Percentiles rank a stretch among this genome's conserved stretches.
These are phyloP conservation scores for Nemotelus nigrinus DNA, from an alignment of 2,888 invertebrate species.

Conservation along the genomic window DNA sequence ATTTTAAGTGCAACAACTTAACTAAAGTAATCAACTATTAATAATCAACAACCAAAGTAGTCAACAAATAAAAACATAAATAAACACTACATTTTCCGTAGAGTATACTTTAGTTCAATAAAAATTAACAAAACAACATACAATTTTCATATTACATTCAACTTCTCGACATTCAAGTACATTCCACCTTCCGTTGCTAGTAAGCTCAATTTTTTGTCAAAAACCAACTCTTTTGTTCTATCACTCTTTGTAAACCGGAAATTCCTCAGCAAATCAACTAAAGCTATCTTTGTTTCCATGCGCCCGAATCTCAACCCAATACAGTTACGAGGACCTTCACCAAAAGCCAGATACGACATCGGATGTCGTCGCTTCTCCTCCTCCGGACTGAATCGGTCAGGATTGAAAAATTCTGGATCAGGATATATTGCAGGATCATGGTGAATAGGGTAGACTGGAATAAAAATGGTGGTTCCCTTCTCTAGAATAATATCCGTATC, in stretches of 20 bases:
- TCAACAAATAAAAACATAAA: too few species aligned
- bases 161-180: slow-evolving; percentile 15
- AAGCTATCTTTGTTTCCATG: slow-evolving; percentile 12
- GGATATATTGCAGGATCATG: slow-evolving; percentile 68
- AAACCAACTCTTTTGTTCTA: neutral
- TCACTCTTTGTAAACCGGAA: neutral
- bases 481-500: slow-evolving; percentile 64
- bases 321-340: slow-evolving; percentile 44
- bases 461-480: slow-evolving; percentile 64
- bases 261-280: slow-evolving; percentile 29
- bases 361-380: slow-evolving; percentile 64
- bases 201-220: neutral
- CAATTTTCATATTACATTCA: neutral
- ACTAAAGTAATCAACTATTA: too few species aligned
- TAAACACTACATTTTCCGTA: too few species aligned
- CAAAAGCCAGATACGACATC: slow-evolving; percentile 38
- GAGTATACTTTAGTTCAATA: neutral
- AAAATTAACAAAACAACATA: neutral
- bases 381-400: slow-evolving; percentile 68
- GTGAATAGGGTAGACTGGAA: slow-evolving; percentile 68
- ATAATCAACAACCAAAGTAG: too few species aligned
- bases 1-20: too few species aligned
- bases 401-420: slow-evolving; percentile 69
- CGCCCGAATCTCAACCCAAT: slow-evolving; percentile 36
- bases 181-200: neutral